A percentile compares a stretch with the other conserved stretches of the same genome.
phyloP scores from a whole-genome alignment of 1,140 invertebrate genomes.

The Ooceraea biroi region DNA sequence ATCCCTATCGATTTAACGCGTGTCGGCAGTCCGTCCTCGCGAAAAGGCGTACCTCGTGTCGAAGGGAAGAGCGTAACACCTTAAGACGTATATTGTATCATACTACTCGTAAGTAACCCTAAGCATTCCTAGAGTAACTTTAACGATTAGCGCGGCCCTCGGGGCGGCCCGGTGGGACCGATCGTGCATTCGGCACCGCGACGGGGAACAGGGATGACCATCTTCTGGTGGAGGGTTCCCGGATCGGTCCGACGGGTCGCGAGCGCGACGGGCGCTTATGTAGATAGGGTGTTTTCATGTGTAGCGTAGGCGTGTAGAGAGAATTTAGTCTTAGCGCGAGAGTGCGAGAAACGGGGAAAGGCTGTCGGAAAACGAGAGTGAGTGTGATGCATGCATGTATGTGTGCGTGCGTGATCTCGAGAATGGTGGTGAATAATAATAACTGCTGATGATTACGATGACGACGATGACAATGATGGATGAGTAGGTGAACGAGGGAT shows the following conservation, averaged over 20 bases:
- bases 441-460: constrained; percentile 60
- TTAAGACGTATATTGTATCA: constrained; percentile 84
- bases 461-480: constrained; percentile 68
- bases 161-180: constrained; percentile 41
- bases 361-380: constrained; percentile 25
- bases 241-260: constrained; percentile 58
- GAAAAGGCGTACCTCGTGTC: constrained; percentile 76
- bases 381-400: constrained; percentile 3
- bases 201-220: constrained; percentile 46
- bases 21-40: constrained; percentile 55
- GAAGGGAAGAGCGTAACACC: constrained; percentile 79
- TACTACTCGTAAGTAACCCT: constrained; percentile 80
- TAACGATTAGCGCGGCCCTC: constrained; percentile 71
- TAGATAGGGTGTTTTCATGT: constrained; percentile 87
- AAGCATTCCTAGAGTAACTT: constrained; percentile 81
- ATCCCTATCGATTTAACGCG: constrained; percentile 12
- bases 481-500: constrained; percentile 67
- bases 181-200: constrained; percentile 61
- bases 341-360: constrained; percentile 72
- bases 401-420: constrained; percentile 59
- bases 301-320: constrained; percentile 85
- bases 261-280: constrained; percentile 77
- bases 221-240: constrained; percentile 52
- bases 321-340: constrained; percentile 83
- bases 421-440: constrained; percentile 67